Base-by-base conservation (phyloP, 2,797 vertebrate genomes). In the Rousettus madagascariensis region DNA sequence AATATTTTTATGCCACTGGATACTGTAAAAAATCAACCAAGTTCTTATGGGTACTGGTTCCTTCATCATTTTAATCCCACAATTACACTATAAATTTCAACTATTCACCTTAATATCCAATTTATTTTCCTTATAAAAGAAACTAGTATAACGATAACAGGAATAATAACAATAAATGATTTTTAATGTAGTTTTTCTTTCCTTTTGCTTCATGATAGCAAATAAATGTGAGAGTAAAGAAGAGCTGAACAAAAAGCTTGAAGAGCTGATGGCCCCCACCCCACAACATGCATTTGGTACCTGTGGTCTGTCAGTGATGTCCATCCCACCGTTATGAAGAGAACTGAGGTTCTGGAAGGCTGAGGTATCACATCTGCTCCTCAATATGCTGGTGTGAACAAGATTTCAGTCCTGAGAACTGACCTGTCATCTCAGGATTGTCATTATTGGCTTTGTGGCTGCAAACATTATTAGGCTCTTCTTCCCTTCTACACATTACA, bases 41-140 rank as follows among this genome's bases (percentile, higher is more conserved):
- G 30, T 17, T 74, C 22, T 41, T 86, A 41, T 26, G 53, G 3
- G 17, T 65, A 59, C 15, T 28, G 5, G 6, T 80, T 53, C 22
- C 74, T 53, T 72, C 30, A 61, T 51, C 69, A 8, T 77, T 55
- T 6, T 38, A 57, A 26, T n/a, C 49, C 26, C n/a, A 41, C 3
- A 24, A 26, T 7, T 24, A 49, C 11, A 6, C 49, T 41, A 51
- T 26, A 49, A 26, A 16, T 84, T 74, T 16, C 19, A n/a, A 8
- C 20, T 8, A 51, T 41, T 24, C 10, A 66, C 15, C 28, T 83
- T n/a, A 11, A 38, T 75, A 63, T 26, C 26, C 38, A 89, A 66
- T 49, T 41, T 82, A 57, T 55, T 74, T 88, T 86, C 30, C 33
- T 41, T 86, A 53, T 93, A 15, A 79, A 78, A 43, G 33, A 30